phyloP scores from a whole-genome alignment of 1,140 invertebrate species.

The Grapholita molesta region DNA sequence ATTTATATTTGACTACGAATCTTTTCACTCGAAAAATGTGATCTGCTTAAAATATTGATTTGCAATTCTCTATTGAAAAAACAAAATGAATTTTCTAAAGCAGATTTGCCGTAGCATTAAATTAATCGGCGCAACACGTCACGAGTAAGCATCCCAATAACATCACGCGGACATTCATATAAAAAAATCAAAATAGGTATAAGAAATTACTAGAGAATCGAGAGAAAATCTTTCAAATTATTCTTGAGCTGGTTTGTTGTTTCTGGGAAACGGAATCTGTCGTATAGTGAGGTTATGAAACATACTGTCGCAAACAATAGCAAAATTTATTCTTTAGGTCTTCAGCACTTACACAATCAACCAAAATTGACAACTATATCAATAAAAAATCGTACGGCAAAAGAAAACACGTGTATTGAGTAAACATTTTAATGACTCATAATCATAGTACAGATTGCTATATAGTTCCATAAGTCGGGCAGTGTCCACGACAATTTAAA shows the following conservation, averaged over 20 bases:
- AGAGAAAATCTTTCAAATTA: slow-evolving; percentile 27
- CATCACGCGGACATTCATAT: background rate
- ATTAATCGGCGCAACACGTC: background rate
- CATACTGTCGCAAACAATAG: slow-evolving; percentile 19
- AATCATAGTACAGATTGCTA: too few relatives aligned
- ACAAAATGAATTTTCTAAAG: background rate
- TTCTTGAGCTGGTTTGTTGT: slow-evolving; percentile 28
- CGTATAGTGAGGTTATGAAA: slow-evolving; percentile 25
- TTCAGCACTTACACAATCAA: too few relatives aligned
- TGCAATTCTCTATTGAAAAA: background rate
- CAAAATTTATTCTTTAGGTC: too few relatives aligned
- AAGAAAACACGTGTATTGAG: too few relatives aligned
- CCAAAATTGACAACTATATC: too few relatives aligned
- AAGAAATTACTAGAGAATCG: slow-evolving; percentile 34
- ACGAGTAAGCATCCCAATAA: background rate
- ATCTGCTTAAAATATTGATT: background rate
- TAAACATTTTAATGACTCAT: too few relatives aligned
- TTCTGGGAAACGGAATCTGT: slow-evolving; percentile 30
- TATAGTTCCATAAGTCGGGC: too few relatives aligned
- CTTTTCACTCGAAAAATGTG: background rate
- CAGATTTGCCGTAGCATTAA: background rate
- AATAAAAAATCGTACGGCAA: too few relatives aligned
- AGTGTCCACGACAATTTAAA: too few relatives aligned
- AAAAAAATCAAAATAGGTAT: slow-evolving; percentile 12
- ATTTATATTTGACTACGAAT: too few relatives aligned